Conservation (phyloP, 2,113 vertebrate species). For the Phyllopteryx taeniolatus region DNA sequence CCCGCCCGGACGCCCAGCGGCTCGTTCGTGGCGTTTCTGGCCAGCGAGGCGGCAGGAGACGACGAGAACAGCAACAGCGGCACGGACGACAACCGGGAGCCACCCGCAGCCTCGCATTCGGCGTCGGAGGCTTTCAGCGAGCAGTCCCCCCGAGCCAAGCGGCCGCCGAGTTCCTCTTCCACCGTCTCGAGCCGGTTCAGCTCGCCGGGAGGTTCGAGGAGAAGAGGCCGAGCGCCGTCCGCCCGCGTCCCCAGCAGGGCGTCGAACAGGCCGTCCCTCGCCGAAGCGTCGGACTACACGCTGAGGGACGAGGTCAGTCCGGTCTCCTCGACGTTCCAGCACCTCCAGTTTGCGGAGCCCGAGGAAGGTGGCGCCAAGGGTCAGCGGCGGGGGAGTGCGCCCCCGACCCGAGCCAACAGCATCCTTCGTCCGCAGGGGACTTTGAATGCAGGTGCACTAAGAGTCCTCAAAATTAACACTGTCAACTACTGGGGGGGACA, state of each 20-base stretch:
- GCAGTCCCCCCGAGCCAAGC: conserved; percentile 51
- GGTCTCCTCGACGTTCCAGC: conserved; percentile 83
- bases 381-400: conserved; percentile 30
- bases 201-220: not conserved
- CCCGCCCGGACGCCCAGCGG: conserved; percentile 43
- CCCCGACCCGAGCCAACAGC: conserved; percentile 40
- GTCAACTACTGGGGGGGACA: not conserved
- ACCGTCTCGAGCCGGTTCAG: conserved; percentile 52
- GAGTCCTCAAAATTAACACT: conserved; percentile 25
- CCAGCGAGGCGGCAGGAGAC: conserved; percentile 54
- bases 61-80: conserved; percentile 72
- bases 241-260: conserved; percentile 16
- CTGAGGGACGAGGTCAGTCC: conserved; percentile 78
- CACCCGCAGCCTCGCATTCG: not conserved
- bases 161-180: conserved; percentile 59
- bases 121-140: not conserved
- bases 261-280: conserved; percentile 12
- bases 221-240: not conserved
- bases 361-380: conserved; percentile 68
- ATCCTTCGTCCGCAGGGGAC: conserved; percentile 24
- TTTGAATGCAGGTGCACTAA: conserved; percentile 30
- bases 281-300: not conserved
- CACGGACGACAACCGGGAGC: not conserved
- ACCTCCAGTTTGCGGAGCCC: conserved; percentile 80
- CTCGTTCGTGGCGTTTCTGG: conserved; percentile 58